These are phyloP conservation scores for Lophotis ruficrista DNA, from an alignment of 2,113 vertebrate species.

Conservation along the genomic window DNA sequence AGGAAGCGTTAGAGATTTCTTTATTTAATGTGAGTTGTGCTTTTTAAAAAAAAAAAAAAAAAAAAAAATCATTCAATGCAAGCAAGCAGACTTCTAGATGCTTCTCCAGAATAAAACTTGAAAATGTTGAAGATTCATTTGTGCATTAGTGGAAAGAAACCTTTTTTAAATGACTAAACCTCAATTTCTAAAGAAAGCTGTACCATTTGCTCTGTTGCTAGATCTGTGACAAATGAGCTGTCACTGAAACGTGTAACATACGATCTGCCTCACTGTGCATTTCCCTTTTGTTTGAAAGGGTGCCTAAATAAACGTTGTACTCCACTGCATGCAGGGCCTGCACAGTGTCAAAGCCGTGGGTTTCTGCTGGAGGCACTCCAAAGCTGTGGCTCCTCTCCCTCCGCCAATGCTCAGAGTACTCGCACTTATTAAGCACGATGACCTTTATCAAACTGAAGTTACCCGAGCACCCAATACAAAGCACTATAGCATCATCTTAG, in stretches of 20 bases:
- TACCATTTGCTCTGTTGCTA: not conserved
- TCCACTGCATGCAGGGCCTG: slow-evolving; percentile 3
- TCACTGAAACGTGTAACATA: not conserved
- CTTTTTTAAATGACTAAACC: not conserved
- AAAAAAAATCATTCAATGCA: not conserved
- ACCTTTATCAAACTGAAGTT: not conserved
- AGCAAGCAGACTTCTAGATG: not conserved
- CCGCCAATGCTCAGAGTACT: not conserved
- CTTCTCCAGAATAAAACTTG: not conserved
- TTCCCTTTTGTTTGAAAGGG: slow-evolving; percentile 13
- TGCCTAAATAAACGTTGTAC: slow-evolving; percentile 9
- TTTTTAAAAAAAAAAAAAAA: not conserved
- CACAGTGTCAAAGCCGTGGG: not conserved
- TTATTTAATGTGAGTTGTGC: not conserved
- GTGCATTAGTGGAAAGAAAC: not conserved
- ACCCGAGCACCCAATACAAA: not conserved
- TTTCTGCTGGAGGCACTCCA: not conserved
- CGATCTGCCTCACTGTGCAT: not conserved
- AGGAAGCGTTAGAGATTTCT: not conserved
- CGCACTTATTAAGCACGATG: not conserved
- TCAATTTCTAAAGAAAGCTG: not conserved
- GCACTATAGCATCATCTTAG: not conserved
- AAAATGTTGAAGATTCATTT: not conserved
- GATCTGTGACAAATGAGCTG: not conserved
- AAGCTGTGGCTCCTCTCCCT: not conserved